These are phyloP conservation scores for Lycia hirtaria DNA, from an alignment of 2,888 invertebrate species.

Conservation along the genomic window DNA sequence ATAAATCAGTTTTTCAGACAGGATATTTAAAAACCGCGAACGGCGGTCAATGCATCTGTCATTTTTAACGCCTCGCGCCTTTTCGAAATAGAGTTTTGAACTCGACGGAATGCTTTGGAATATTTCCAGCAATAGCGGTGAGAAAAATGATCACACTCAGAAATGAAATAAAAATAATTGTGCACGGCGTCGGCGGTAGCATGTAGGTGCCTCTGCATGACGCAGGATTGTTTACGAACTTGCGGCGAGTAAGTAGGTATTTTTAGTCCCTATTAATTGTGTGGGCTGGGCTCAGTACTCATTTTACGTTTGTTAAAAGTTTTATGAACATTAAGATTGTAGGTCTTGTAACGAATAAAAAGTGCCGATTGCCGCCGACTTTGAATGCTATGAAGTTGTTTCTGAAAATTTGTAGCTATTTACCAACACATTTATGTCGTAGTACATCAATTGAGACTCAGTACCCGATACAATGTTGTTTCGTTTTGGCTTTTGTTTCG, in stretches of 20 bases:
- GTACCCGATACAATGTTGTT: too few relatives aligned
- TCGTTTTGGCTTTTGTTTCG: too few relatives aligned
- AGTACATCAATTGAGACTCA: too few relatives aligned
- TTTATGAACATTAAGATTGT: too few relatives aligned
- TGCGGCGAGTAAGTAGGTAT: background rate
- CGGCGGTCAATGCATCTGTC: conserved; percentile 33
- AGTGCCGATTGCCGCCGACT: too few relatives aligned
- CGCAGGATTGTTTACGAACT: conserved; percentile 27
- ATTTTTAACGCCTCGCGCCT: conserved; percentile 28
- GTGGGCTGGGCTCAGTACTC: background rate
- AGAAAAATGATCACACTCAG: conserved; percentile 47
- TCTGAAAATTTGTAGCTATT: too few relatives aligned
- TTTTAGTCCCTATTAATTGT: conserved; percentile 1
- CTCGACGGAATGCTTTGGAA: conserved; percentile 70
- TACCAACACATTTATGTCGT: too few relatives aligned
- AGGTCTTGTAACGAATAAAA: too few relatives aligned
- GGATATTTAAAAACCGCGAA: conserved; percentile 10
- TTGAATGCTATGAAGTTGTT: too few relatives aligned
- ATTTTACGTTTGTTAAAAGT: background rate
- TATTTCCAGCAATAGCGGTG: conserved; percentile 63
- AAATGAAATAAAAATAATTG: conserved; percentile 53
- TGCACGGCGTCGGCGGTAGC: conserved; percentile 33
- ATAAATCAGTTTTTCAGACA: background rate
- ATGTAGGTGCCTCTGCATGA: conserved; percentile 30
- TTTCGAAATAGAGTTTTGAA: conserved; percentile 50